Evolutionary conservation across 1,140 invertebrate species (phyloP), one percentile per base, ranked within the genome.

Genomic region (Mesaphorura yosii): DNA sequence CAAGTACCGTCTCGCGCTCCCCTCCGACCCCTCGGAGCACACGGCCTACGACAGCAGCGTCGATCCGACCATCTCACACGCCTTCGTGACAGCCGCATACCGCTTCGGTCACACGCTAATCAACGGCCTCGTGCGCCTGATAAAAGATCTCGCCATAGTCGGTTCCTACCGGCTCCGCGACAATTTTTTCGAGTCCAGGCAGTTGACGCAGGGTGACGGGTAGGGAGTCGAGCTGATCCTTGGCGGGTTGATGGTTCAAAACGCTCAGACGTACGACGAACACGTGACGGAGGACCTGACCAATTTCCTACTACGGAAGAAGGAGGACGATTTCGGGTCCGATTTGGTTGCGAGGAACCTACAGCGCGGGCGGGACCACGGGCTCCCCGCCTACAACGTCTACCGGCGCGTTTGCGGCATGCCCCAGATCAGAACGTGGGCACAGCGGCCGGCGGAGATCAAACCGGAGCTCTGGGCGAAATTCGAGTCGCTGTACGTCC

Each of bases 191-290:
- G 73, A 77, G 26, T 75, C 76, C 10, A 73, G 75, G n/a, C 59
- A 58, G 48, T 37, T 59, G 1, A 57, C 55, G 0, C 57, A 56
- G 29, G 34, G 25, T 27, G 53, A 51, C 31, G 56, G 60, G 3
- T 52, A 53, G 44, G 61, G 61, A 0, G 58, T 56, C 34, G 88
- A 94, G 65, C 85, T 89, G 64, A 79, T 96, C 42, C 75, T 86
- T 14, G 78, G 89, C 41, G 90, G 90, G 31, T 69, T 96, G 7
- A 77, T 89, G 0, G 82, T 84, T 0, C 90, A 86, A 0, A 86
- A 89, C 1, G 90, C 94, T 80, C 91, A 95, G 68, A 87, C 83
- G 1, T 69, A 90, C n/a, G 90, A 94, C 69, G 86, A 89, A 67
- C 91, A 91, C 64, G 86, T 94, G 51, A 91, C 88, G 1, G 86